Base-by-base conservation (phyloP, 2,888 invertebrate genomes). In the Rugalucina vietnamica region DNA sequence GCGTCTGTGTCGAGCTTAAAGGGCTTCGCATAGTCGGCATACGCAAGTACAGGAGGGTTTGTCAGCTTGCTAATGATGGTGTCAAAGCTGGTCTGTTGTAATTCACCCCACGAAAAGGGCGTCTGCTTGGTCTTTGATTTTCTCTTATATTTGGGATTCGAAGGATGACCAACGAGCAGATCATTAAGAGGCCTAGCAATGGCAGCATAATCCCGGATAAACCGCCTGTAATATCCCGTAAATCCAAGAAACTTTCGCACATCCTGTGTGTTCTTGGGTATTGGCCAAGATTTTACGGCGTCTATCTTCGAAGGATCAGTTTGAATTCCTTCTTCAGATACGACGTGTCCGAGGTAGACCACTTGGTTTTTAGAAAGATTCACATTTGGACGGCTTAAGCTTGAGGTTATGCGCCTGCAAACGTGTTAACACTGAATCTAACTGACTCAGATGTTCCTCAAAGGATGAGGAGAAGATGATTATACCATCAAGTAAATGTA, bases 161-260 rank as follows among this genome's bases (percentile, higher is more conserved):
- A 29, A 18, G 29, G 1, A 27, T 49, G 49, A 29, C 50, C 73
- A 1, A 73, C 43, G 0, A 73, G n/a, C 29, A 50, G 32, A 49
- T 73, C 50, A n/a, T 49, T 49, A 5, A 73, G 32, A 5, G 73
- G 72, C 34, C 43, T 39, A 4, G 72, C 72, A 43, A 72, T 72
- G 24, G 29, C 43, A 10, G 43, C 37, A 72, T 43, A 72, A n/a
- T 37, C 27, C 43, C 27, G 8, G 5, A 72, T 24, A 24, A 72
- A 72, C 10, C 39, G 14, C 43, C 60, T 14, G 29, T 60, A 60
- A 29, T 60, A 60, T 27, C 60, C 60, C 60, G 60, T 60, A 24
- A 60, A 60, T 14, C 60, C 60, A 24, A 60, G 29, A 24, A 60
- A 60, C 29, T 60, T 60, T 5, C 27, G 60, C 5, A 60, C 60